Evolutionary conservation across 2,797 vertebrate genomes (phyloP).

Genomic region (Alauda arvensis): DNA sequence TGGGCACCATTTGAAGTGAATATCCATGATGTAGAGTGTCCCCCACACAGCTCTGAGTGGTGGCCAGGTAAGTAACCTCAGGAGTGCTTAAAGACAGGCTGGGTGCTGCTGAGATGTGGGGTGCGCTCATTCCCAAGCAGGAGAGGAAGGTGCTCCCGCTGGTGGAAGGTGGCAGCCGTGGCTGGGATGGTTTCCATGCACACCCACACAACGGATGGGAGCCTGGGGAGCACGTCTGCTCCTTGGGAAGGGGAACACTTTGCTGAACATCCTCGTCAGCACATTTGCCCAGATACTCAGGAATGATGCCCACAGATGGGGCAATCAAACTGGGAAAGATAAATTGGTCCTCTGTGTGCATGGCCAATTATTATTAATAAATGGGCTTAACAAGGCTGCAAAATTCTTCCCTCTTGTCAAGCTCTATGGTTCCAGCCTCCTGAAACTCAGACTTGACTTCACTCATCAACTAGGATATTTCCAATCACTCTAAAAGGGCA

Average conservation of each 20-base stretch:
- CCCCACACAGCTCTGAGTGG: fast-evolving
- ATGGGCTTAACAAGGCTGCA: background rate
- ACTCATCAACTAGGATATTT: constrained; percentile 16
- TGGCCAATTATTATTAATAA: background rate
- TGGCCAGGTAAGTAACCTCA: background rate
- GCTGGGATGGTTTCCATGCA: background rate
- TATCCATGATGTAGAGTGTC: too few species aligned
- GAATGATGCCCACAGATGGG: background rate
- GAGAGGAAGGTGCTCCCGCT: background rate
- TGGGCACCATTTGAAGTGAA: background rate
- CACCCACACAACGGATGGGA: background rate
- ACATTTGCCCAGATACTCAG: background rate
- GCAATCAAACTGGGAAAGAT: background rate
- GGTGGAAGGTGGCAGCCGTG: fast-evolving
- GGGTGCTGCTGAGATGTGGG: background rate
- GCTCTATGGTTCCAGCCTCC: background rate
- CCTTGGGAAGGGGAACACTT: background rate
- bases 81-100: background rate
- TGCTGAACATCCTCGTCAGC: background rate
- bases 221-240: background rate
- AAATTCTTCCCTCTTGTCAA: background rate
- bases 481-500: constrained; percentile 20
- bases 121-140: background rate
- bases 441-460: constrained; percentile 12
- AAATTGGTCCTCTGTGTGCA: background rate